Percentiles rank a stretch among this genome's conserved stretches.
Conservation (phyloP, 2,888 invertebrate genomes). For the Sipunculus nudus region DNA sequence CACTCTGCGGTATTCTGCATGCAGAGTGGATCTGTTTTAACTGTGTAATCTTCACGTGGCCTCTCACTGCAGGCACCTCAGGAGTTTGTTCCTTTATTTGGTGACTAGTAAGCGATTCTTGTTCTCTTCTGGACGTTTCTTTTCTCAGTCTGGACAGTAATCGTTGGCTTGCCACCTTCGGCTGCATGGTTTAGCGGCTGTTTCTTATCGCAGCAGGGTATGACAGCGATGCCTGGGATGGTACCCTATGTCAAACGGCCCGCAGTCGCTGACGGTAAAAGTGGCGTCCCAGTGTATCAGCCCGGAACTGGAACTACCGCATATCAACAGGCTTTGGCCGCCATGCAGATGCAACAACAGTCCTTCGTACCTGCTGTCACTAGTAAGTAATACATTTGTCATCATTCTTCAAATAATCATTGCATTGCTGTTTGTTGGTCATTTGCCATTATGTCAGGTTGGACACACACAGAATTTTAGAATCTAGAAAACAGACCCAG, state of each 20-base stretch:
- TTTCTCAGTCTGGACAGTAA: too few species aligned
- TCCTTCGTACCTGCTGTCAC: slow-evolving; percentile 24
- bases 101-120: too few species aligned
- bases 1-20: too few species aligned
- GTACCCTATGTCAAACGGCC: slow-evolving; percentile 95
- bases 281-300: slow-evolving; percentile 84
- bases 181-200: background rate
- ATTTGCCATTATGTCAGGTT: background rate
- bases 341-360: slow-evolving; percentile 70
- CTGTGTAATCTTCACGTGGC: too few species aligned
- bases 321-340: slow-evolving; percentile 79
- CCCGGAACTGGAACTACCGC: slow-evolving; percentile 46
- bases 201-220: slow-evolving; percentile 73
- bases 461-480: background rate
- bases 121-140: background rate
- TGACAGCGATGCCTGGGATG: slow-evolving; percentile 81
- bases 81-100: too few species aligned
- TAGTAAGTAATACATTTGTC: slow-evolving; percentile 7
- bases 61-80: too few species aligned
- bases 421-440: background rate
- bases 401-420: background rate
- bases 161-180: too few species aligned
- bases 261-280: slow-evolving; percentile 80
- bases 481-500: background rate
- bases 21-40: too few species aligned